A percentile compares a stretch with the other conserved stretches of the same genome.
phyloP scores from a whole-genome alignment of 2,113 vertebrate species.

The Cyanistes caeruleus region DNA sequence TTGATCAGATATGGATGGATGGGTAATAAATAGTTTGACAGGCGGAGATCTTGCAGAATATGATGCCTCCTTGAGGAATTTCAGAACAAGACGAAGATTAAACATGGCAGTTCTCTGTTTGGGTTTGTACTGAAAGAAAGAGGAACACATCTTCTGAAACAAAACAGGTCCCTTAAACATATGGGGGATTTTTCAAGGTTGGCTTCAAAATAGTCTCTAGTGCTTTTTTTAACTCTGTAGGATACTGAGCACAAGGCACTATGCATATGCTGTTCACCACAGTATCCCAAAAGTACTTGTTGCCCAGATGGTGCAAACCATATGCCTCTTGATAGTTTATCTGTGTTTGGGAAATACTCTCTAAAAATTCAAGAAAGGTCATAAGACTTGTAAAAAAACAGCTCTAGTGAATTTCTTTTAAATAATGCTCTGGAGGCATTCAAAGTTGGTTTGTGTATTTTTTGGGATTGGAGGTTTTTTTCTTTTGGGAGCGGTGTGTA shows the following conservation, averaged over 20 bases:
- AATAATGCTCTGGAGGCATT: not conserved
- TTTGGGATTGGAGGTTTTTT: rapidly evolving
- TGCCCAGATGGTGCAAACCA: slow-evolving; percentile 66
- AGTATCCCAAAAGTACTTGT: slow-evolving; percentile 57
- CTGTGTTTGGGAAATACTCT: slow-evolving; percentile 54
- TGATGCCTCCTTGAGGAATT: slow-evolving; percentile 39
- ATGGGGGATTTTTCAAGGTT: slow-evolving; percentile 68
- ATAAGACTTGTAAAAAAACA: not conserved
- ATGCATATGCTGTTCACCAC: slow-evolving; percentile 60
- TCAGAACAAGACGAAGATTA: slow-evolving; percentile 16
- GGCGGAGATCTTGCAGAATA: not conserved
- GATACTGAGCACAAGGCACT: slow-evolving; percentile 30
- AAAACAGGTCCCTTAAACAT: slow-evolving; percentile 61
- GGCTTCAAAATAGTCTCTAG: slow-evolving; percentile 58
- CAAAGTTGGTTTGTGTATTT: not conserved
- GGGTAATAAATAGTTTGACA: not conserved
- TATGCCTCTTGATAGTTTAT: slow-evolving; percentile 58
- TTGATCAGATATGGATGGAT: not conserved
- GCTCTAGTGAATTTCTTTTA: not conserved
- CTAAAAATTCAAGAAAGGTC: slow-evolving; percentile 34
- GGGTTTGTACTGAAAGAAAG: slow-evolving; percentile 60
- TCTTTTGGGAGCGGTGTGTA: not conserved
- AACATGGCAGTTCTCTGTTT: slow-evolving; percentile 51
- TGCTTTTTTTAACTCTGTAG: slow-evolving; percentile 57
- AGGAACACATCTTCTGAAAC: slow-evolving; percentile 50